Conservation (phyloP, 2,888 invertebrate genomes). For the Perdita meconis region DNA sequence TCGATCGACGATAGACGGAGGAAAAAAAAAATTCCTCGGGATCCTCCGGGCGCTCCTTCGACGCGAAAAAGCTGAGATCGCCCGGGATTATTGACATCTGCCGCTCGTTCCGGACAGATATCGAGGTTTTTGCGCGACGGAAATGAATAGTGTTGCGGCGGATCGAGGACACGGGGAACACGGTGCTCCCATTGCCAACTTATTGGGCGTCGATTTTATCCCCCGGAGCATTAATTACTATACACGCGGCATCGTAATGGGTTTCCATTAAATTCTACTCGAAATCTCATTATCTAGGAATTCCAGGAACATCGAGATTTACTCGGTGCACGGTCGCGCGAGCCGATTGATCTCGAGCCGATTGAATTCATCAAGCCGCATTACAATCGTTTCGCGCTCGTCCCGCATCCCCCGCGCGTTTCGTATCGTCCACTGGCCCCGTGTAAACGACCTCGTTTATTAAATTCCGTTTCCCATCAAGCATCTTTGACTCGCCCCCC, state of each 20-base stretch:
- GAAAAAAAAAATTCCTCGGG: background rate
- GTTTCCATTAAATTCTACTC: slow-evolving; percentile 57
- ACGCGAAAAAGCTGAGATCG: background rate
- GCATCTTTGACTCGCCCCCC: no score
- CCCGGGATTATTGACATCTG: background rate
- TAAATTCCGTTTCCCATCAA: no score
- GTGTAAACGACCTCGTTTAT: no score
- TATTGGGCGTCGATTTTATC: slow-evolving; percentile 16
- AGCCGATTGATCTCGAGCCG: background rate
- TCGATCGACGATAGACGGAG: background rate
- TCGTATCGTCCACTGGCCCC: no score
- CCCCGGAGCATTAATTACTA: slow-evolving; percentile 52
- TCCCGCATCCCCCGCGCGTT: no score
- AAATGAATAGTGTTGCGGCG: background rate
- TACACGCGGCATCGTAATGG: slow-evolving; percentile 49
- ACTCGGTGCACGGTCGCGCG: slow-evolving; percentile 7
- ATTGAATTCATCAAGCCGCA: slow-evolving; percentile 26
- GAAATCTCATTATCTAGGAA: slow-evolving; percentile 45
- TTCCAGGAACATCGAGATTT: slow-evolving; percentile 20
- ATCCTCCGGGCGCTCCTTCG: background rate
- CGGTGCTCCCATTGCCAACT: background rate
- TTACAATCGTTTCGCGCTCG: background rate
- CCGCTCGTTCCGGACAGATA: background rate
- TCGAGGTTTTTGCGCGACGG: background rate
- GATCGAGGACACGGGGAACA: background rate